Conservation (phyloP, 2,113 vertebrate genomes). For the Cygnus buccinator region DNA sequence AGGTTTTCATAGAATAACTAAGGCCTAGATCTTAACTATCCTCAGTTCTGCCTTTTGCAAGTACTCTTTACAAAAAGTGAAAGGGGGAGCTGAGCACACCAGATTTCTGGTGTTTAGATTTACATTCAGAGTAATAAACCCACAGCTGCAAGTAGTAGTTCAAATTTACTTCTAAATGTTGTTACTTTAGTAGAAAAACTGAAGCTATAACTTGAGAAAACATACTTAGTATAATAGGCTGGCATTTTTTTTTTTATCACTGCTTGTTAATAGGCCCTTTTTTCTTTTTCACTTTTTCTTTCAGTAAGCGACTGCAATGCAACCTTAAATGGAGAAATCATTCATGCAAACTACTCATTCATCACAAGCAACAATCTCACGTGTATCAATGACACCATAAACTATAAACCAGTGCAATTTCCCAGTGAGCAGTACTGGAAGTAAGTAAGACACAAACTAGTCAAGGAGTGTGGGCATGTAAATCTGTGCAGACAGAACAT, state of each 20-base stretch:
- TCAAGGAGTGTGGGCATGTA: neutral
- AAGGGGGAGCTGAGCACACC: neutral
- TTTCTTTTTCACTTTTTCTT: neutral
- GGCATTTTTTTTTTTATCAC: neutral
- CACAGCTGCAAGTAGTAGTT: neutral
- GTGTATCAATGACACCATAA: conserved; percentile 69
- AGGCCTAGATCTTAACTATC: neutral
- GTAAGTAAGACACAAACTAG: conserved; percentile 79
- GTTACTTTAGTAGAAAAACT: neutral
- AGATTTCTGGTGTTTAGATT: neutral
- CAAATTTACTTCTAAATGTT: neutral
- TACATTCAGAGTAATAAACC: neutral
- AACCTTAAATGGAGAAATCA: neutral
- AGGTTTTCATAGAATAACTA: neutral
- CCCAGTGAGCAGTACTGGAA: conserved; percentile 94
- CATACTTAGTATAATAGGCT: neutral
- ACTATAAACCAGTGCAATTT: conserved; percentile 74
- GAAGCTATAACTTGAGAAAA: neutral
- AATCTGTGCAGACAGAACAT: neutral
- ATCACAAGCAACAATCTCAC: conserved; percentile 73
- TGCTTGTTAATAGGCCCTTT: neutral
- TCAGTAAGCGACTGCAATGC: conserved; percentile 78
- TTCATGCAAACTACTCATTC: conserved; percentile 68
- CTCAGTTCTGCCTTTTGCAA: neutral
- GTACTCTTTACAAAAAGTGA: neutral